Base-by-base conservation (phyloP, 2,113 vertebrate species). In the Lasiurus cinereus region DNA sequence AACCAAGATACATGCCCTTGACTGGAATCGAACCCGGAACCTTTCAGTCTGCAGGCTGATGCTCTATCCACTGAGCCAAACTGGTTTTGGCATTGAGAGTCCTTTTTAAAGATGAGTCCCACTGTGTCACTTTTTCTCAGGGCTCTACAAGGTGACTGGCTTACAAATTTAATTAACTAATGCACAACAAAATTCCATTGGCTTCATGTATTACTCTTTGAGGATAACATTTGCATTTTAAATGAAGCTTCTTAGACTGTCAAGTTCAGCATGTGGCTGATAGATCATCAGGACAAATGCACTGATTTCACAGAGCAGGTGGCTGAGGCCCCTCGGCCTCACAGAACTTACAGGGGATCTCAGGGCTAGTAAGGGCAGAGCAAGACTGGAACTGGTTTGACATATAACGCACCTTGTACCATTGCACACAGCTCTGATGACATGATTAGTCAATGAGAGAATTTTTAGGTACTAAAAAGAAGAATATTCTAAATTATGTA, bases 161-260 rank as follows among this genome's bases (percentile, higher is more conserved):
- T 78, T 83, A 69, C 82, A 94, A 86, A 96, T 96, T 92, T 91
- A 95, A 97, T 97, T 95, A 97, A 94, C 94, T 85, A 97, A 96
- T 93, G 86, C 78, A 96, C 72, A 77, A 72, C 70, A 62, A 94
- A 89, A 67, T 86, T 74, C 62, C 88, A 54, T 8, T 86, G 73
- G 73, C 78, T 94, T 90, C 88, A 87, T 87, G 67, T 78, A 91
- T 92, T 78, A 62, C 50, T 70, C 83, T 92, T 79, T 91, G 86
- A 85, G 66, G 56, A 83, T 56, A 88, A 64, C 86, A 89, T 94
- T 94, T 95, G 94, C 94, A 96, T 96, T 95, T 96, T 97, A 93
- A 96, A 97, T 94, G 96, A 96, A 94, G 91, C 91, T 86, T 73
- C 83, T 85, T 36, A 74, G 64, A 70, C 88, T 66, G 74, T 93